Conservation (phyloP, 1,140 invertebrate species). For the Odontomachus brunneus region DNA sequence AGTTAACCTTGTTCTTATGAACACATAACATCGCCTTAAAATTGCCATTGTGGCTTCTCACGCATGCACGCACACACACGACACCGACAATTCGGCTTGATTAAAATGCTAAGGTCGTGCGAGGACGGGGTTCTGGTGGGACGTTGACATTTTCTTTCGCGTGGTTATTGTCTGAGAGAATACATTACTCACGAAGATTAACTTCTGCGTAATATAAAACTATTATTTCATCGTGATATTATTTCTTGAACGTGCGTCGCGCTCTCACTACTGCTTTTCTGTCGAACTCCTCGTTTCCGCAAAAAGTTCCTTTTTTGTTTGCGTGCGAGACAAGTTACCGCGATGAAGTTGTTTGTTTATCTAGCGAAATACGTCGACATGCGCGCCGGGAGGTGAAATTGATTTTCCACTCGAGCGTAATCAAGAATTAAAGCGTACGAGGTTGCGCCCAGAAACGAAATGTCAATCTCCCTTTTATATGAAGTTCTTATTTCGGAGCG, state of each 20-base stretch:
- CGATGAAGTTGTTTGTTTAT: conserved; percentile 38
- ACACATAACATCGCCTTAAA: neutral
- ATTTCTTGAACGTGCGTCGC: neutral
- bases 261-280: neutral
- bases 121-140: neutral
- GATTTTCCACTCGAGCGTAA: neutral
- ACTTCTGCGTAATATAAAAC: neutral
- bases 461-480: conserved; percentile 19
- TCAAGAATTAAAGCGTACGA: conserved; percentile 39
- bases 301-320: neutral
- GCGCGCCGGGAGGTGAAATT: conserved; percentile 17
- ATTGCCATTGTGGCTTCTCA: neutral
- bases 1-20: conserved; percentile 14
- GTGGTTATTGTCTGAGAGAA: neutral
- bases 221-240: neutral
- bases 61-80: no score
- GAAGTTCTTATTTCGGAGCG: conserved; percentile 21
- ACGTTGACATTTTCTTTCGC: conserved; percentile 23
- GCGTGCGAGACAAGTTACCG: conserved; percentile 20
- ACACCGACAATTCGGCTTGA: neutral
- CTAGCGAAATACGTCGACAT: conserved; percentile 22
- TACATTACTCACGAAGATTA: conserved; percentile 4
- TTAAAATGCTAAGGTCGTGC: conserved; percentile 37
- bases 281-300: neutral
- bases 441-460: conserved; percentile 17